Evolutionary conservation across 2,888 invertebrate species (phyloP).

Genomic region (Masnerella sp.): DNA sequence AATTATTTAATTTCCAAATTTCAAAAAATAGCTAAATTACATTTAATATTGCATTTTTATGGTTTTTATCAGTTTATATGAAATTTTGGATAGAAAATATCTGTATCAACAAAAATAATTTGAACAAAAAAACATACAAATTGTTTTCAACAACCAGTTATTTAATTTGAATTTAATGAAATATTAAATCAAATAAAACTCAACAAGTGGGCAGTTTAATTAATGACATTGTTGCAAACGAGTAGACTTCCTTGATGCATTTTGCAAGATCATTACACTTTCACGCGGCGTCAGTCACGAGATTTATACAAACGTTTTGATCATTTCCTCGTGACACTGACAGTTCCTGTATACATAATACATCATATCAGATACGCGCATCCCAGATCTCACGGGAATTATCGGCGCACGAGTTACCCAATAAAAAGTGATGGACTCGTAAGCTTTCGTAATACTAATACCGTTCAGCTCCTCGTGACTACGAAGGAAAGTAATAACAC

Average conservation of each 20-base stretch:
- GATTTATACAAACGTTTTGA: slow-evolving; percentile 33
- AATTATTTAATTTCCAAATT: too few species aligned
- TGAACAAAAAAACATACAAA: too few species aligned
- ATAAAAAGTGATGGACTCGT: slow-evolving; percentile 29
- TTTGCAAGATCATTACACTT: slow-evolving; percentile 26
- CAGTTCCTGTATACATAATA: slow-evolving; percentile 36
- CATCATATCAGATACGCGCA: slow-evolving; percentile 20
- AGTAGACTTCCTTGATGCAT: slow-evolving; percentile 12
- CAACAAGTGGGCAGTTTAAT: slow-evolving; percentile 5
- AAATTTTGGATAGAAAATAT: background rate
- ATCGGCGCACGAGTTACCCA: slow-evolving; percentile 20
- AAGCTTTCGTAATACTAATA: slow-evolving; percentile 19
- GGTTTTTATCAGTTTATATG: too few species aligned
- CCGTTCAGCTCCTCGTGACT: background rate
- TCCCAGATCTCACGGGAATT: slow-evolving; percentile 31
- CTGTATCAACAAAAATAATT: too few species aligned
- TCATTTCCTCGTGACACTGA: slow-evolving; percentile 38
- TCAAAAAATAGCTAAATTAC: background rate
- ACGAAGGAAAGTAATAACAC: slow-evolving; percentile 24
- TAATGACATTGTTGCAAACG: background rate
- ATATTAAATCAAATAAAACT: background rate
- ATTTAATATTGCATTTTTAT: too few species aligned
- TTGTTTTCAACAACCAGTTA: too few species aligned
- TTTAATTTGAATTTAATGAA: background rate
- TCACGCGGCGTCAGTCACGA: slow-evolving; percentile 23